Base-by-base conservation (phyloP, 2,113 vertebrate genomes). In the Cottus gobio region DNA sequence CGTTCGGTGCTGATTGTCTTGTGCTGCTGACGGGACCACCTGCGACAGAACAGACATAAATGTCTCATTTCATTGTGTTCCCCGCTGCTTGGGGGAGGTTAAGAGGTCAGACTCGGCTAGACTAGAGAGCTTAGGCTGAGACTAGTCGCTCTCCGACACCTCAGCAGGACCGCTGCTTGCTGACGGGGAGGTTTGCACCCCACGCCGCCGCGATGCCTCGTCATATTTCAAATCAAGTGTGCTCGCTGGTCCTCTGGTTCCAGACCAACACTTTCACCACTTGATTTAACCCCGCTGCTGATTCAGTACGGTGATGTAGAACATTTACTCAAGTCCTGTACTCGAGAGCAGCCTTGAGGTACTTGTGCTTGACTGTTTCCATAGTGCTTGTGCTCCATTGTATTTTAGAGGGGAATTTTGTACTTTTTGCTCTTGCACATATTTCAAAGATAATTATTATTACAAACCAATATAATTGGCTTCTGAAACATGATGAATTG, bases 21-120 rank as follows among this genome's bases (percentile, higher is more conserved):
- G 36, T 37, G 24, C 75, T 69, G 75, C 77, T 37, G 72, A 84
- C 58, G 58, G 57, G 9, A 61, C 24, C 34, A 8, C 15, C 30
- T 3, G 1, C 69, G 46, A 11, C 5, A 22, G 31, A 64, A 36
- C 34, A 57, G 30, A 57, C 30, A 62, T 60, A 75, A 65, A 80
- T 75, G 56, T 50, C 4, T 7, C 28, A 54, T 57, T 75, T 71
- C 2, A 1, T 52, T 36, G 31, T 67, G 8, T 60, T 78, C 22
- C 56, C 44, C 24, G 22, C 3, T 36, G 36, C 48, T 61, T 28
- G 1, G 15, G 72, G 46, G 34, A 34, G 34, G 34, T 34, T 77
- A 58, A 54, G 58, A 76, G 56, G 24, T 84, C 60, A 64, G 64
- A 48, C 48, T 31, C 16, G 0, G 39, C 10, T 11, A 52, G 66